Evolutionary conservation across 2,797 vertebrate species (phyloP).

Genomic region (Lacerta viridis): DNA sequence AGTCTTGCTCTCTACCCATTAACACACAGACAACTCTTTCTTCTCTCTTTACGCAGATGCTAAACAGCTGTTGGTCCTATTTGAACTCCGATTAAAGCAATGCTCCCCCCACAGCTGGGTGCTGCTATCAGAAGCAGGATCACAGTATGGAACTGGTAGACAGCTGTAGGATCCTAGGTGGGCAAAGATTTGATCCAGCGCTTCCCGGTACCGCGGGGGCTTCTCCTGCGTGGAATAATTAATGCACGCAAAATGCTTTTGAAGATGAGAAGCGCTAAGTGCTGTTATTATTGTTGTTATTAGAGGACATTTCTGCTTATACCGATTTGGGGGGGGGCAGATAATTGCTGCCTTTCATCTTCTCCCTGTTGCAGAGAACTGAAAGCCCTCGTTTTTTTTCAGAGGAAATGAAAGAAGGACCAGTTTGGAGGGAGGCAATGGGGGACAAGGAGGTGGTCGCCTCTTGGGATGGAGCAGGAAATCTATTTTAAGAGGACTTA

Average conservation of each 20-base stretch:
- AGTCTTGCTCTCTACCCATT: too few species aligned
- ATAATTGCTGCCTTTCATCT: conserved; percentile 63
- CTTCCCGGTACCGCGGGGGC: conserved; percentile 34
- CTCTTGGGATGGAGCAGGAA: not conserved
- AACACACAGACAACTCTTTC: too few species aligned
- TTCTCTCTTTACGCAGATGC: not conserved
- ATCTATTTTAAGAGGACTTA: too few species aligned
- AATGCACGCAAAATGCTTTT: conserved; percentile 65
- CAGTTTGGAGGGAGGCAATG: not conserved
- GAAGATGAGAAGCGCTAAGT: conserved; percentile 66
- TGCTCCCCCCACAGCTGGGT: not conserved
- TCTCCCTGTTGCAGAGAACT: conserved; percentile 26
- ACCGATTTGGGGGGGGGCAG: conserved; percentile 58
- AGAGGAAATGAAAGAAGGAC: not conserved
- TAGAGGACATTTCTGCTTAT: conserved; percentile 59
- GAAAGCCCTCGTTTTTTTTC: not conserved
- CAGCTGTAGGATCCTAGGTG: conserved; percentile 52
- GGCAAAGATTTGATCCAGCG: conserved; percentile 50
- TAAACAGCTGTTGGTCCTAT: not conserved
- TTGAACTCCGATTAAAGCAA: not conserved
- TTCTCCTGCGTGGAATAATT: conserved; percentile 51
- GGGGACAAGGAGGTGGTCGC: not conserved
- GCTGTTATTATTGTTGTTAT: conserved; percentile 66
- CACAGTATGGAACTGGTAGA: conserved; percentile 33
- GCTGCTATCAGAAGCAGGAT: not conserved